Evolutionary conservation across 2,113 vertebrate species (phyloP).

Genomic region (Ia io): DNA sequence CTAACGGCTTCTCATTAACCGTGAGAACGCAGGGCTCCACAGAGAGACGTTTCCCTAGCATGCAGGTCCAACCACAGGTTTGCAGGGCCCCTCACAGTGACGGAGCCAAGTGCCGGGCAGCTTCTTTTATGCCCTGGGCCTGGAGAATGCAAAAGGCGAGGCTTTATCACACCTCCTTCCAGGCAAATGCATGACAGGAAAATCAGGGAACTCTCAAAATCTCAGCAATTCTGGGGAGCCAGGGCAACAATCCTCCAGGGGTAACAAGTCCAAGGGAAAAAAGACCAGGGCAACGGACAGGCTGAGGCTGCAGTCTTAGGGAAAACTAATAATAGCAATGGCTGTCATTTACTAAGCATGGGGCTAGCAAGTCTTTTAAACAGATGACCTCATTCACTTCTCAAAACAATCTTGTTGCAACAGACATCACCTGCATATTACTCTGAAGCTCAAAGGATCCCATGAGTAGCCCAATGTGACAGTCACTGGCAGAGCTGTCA

Average conservation of each 20-base stretch:
- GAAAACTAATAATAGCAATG: background rate
- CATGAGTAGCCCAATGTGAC: fast-evolving
- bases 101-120: background rate
- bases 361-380: background rate
- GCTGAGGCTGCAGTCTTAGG: background rate
- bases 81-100: background rate
- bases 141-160: background rate
- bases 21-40: background rate
- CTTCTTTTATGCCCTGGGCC: background rate
- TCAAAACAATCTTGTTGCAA: background rate
- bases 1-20: background rate
- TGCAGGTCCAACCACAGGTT: background rate
- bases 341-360: background rate
- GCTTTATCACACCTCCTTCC: background rate
- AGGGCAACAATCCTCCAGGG: background rate
- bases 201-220: background rate
- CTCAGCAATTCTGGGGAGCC: background rate
- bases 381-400: background rate
- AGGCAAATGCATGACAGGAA: background rate
- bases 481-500: background rate
- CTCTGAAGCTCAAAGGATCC: background rate
- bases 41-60: background rate
- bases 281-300: background rate
- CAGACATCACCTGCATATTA: background rate
- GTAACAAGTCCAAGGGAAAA: background rate